Evolutionary conservation across 2,888 invertebrate genomes (phyloP).

Genomic region (Theristus sp.): DNA sequence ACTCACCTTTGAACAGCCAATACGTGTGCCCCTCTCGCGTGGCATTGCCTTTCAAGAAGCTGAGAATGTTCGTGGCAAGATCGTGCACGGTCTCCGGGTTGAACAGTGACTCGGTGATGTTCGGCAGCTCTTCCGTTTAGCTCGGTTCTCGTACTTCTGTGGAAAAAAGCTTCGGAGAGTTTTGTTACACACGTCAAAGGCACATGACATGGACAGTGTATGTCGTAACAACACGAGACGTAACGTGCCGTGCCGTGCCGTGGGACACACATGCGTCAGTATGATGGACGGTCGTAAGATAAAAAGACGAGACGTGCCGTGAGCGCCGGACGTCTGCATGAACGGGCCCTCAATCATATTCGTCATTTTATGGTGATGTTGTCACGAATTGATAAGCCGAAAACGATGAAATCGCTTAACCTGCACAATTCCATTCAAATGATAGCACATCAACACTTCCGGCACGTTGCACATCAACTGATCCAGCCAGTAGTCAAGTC

Average conservation of each 20-base stretch:
- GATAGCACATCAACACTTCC: conserved; percentile 86
- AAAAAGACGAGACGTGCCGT: too few relatives aligned
- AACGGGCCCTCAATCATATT: too few relatives aligned
- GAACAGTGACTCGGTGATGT: conserved; percentile 62
- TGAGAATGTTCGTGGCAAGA: conserved; percentile 77
- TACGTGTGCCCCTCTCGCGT: conserved; percentile 90
- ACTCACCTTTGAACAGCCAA: conserved; percentile 70
- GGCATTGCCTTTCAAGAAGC: conserved; percentile 73
- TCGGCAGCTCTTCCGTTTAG: conserved; percentile 80
- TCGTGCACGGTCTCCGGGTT: conserved; percentile 49
- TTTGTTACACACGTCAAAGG: too few relatives aligned
- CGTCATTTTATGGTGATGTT: too few relatives aligned
- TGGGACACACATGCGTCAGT: too few relatives aligned
- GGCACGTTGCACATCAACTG: conserved; percentile 94
- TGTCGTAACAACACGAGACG: too few relatives aligned
- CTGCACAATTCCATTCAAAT: conserved; percentile 43
- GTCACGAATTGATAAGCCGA: too few relatives aligned
- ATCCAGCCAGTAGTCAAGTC: conserved; percentile 82
- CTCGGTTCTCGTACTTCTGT: conserved; percentile 72
- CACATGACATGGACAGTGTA: too few relatives aligned
- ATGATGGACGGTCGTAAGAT: too few relatives aligned
- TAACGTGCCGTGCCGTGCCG: too few relatives aligned
- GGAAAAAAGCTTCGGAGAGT: background rate
- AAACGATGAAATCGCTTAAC: too few relatives aligned
- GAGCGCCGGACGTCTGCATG: too few relatives aligned